phyloP scores from a whole-genome alignment of 2,888 invertebrate genomes.

The Sphecodes monilicornis region DNA sequence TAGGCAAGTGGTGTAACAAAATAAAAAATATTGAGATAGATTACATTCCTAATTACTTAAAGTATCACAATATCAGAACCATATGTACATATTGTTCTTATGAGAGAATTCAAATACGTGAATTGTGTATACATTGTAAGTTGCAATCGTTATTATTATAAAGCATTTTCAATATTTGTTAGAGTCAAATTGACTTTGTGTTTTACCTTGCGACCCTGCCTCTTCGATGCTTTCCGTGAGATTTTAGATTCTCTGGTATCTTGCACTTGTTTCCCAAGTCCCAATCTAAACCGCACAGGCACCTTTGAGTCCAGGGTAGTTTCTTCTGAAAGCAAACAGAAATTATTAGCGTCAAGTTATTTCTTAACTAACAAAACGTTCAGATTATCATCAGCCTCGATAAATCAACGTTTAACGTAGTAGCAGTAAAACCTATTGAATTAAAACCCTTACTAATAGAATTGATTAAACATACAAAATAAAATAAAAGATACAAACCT shows the following conservation, averaged over 20 bases:
- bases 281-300: conserved; percentile 75
- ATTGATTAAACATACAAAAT: not conserved
- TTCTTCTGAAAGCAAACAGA: conserved; percentile 70
- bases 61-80: conserved; percentile 49
- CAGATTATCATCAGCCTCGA: not conserved
- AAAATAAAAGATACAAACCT: conserved; percentile 66
- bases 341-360: not conserved
- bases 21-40: conserved; percentile 50
- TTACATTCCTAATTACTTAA: conserved; percentile 33
- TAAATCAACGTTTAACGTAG: not conserved
- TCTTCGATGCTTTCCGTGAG: conserved; percentile 78
- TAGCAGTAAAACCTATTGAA: not conserved
- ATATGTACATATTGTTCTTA: conserved; percentile 39
- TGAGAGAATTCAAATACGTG: conserved; percentile 47
- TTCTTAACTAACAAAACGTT: not conserved
- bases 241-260: conserved; percentile 77
- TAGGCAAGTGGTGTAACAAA: conserved; percentile 40
- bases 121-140: conserved; percentile 63
- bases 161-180: conserved; percentile 73
- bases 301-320: conserved; percentile 76
- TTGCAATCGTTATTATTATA: conserved; percentile 65
- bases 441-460: not conserved
- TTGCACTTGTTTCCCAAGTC: conserved; percentile 78
- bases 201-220: conserved; percentile 81
- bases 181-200: conserved; percentile 79